phyloP scores from a whole-genome alignment of 1,140 invertebrate genomes.

The Drosophila pseudoobscura region DNA sequence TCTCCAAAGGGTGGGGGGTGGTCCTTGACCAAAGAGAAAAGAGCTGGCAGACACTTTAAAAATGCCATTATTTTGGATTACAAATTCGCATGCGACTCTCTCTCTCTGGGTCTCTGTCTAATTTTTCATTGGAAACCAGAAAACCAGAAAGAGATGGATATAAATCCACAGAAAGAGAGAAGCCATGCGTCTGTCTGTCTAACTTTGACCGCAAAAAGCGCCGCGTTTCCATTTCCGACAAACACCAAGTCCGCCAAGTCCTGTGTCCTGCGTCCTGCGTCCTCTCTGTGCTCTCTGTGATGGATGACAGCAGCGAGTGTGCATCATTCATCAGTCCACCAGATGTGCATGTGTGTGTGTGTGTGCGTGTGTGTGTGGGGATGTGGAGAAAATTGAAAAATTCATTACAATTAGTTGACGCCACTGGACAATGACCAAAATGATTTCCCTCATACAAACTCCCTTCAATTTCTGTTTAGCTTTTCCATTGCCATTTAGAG shows the following conservation, averaged over 20 bases:
- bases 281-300: slow-evolving; percentile 63
- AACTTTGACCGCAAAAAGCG: slow-evolving; percentile 67
- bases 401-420: slow-evolving; percentile 77
- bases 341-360: slow-evolving; percentile 8
- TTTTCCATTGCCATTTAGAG: neutral
- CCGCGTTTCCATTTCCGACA: slow-evolving; percentile 55
- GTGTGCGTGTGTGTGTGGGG: slow-evolving; percentile 17
- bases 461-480: neutral
- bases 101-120: slow-evolving; percentile 10
- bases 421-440: slow-evolving; percentile 26
- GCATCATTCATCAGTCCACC: slow-evolving; percentile 70
- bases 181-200: slow-evolving; percentile 8
- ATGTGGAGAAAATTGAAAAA: slow-evolving; percentile 66
- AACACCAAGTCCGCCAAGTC: slow-evolving; percentile 28
- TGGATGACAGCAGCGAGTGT: slow-evolving; percentile 74
- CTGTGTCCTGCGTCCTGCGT: neutral
- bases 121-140: slow-evolving; percentile 53
- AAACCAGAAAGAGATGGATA: no score
- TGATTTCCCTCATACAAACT: slow-evolving; percentile 11
- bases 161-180: no score
- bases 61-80: slow-evolving; percentile 33
- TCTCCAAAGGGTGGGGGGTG: neutral
- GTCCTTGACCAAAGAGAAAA: neutral
- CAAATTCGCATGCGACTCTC: slow-evolving; percentile 2
- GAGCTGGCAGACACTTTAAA: slow-evolving; percentile 21